Evolutionary conservation across 2,113 vertebrate genomes (phyloP).

Genomic region (Strix uralensis): DNA sequence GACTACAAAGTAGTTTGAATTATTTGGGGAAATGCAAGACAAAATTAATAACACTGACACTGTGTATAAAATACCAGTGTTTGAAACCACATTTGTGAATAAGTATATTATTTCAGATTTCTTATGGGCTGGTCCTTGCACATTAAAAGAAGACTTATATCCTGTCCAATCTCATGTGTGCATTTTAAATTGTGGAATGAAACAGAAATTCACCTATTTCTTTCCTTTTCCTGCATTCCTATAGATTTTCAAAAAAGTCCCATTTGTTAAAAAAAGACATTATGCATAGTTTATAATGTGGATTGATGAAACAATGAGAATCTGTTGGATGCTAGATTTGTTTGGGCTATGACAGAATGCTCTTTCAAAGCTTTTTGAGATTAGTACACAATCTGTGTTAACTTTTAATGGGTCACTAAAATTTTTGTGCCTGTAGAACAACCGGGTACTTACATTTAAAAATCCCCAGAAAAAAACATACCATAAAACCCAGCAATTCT

Average conservation of each 20-base stretch:
- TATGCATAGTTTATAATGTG: background rate
- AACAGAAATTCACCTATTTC: slow-evolving; percentile 10
- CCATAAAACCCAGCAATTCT: background rate
- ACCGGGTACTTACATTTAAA: background rate
- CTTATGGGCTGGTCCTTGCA: background rate
- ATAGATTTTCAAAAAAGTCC: background rate
- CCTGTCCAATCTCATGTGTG: background rate
- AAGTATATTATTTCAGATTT: slow-evolving; percentile 64
- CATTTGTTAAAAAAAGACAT: background rate
- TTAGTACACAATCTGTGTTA: background rate
- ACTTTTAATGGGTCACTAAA: slow-evolving; percentile 36
- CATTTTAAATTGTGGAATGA: slow-evolving; percentile 28
- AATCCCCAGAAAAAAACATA: slow-evolving; percentile 29
- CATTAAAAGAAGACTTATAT: slow-evolving; percentile 33
- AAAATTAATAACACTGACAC: slow-evolving; percentile 64
- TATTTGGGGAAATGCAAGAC: slow-evolving; percentile 48
- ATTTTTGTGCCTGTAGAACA: slow-evolving; percentile 27
- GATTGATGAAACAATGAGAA: slow-evolving; percentile 56
- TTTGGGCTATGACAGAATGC: slow-evolving; percentile 42
- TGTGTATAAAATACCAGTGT: slow-evolving; percentile 57
- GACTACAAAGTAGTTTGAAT: slow-evolving; percentile 54
- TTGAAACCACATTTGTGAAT: slow-evolving; percentile 52
- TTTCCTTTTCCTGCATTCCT: background rate
- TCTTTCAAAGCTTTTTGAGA: slow-evolving; percentile 42
- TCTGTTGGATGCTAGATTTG: slow-evolving; percentile 30